Conservation (phyloP, 2,888 invertebrate species). For the Rotaria magnacalcarata region DNA sequence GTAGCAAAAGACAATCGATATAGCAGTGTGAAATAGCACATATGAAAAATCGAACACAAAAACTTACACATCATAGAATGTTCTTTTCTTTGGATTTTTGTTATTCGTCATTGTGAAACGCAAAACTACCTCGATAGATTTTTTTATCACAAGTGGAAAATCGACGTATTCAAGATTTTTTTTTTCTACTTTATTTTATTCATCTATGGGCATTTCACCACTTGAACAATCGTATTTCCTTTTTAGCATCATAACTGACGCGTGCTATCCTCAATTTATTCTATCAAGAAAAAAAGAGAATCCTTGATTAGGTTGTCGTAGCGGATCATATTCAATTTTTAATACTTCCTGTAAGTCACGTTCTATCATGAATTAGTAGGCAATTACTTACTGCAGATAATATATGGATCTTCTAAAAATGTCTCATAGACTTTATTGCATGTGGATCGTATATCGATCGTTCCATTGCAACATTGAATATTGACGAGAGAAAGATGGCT, state of each 20-base stretch:
- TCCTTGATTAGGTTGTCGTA: background rate
- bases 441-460: background rate
- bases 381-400: background rate
- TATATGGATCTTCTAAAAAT: background rate
- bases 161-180: background rate
- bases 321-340: slow-evolving; percentile 4
- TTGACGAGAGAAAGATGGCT: background rate
- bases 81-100: background rate
- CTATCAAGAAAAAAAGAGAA: background rate
- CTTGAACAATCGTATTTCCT: slow-evolving; percentile 14
- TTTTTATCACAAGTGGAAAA: background rate
- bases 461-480: background rate
- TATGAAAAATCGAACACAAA: too few species aligned
- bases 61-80: background rate
- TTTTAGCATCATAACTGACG: background rate
- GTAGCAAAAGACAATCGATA: too few species aligned
- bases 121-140: background rate
- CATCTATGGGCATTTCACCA: background rate
- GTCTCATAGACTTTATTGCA: background rate
- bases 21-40: too few species aligned
- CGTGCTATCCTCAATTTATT: background rate
- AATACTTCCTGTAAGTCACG: background rate
- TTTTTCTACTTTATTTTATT: background rate
- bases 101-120: background rate
- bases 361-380: background rate